Conservation (phyloP, 1,140 invertebrate species). For the Ips nitidus region DNA sequence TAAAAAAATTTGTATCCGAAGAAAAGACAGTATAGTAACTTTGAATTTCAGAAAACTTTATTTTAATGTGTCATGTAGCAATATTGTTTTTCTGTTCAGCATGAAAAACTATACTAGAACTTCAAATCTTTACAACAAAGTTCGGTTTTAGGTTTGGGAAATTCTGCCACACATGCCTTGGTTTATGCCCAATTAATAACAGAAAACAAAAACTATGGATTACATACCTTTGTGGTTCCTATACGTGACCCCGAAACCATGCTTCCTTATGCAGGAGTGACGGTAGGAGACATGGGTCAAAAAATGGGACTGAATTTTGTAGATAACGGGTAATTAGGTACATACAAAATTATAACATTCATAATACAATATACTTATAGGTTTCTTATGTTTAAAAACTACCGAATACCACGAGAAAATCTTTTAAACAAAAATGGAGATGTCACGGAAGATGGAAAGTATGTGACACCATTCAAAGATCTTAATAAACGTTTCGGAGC, state of each 20-base stretch:
- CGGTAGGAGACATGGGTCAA: slow-evolving; percentile 81
- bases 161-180: slow-evolving; percentile 82
- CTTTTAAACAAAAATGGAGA: slow-evolving; percentile 86
- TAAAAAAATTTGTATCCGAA: too few species aligned
- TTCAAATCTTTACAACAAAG: neutral
- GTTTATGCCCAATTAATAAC: slow-evolving; percentile 83
- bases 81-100: slow-evolving; percentile 37
- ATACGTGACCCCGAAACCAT: slow-evolving; percentile 75
- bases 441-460: slow-evolving; percentile 81
- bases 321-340: slow-evolving; percentile 72
- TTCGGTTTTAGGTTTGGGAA: slow-evolving; percentile 63
- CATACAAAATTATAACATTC: slow-evolving; percentile 10
- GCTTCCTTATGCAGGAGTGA: slow-evolving; percentile 67
- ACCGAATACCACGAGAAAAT: slow-evolving; percentile 76
- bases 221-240: slow-evolving; percentile 82
- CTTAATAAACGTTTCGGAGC: slow-evolving; percentile 75
- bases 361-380: slow-evolving; percentile 51
- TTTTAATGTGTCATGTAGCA: too few species aligned
- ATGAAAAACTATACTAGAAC: slow-evolving; percentile 52
- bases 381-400: slow-evolving; percentile 88
- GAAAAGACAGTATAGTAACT: too few species aligned
- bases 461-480: slow-evolving; percentile 75
- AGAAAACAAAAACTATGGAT: slow-evolving; percentile 77
- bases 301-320: slow-evolving; percentile 86
- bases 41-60: too few species aligned